Percentiles rank a stretch among this genome's conserved stretches.
These are phyloP conservation scores for Eremobia ochroleuca DNA, from an alignment of 2,888 invertebrate species.

Conservation along the genomic window DNA sequence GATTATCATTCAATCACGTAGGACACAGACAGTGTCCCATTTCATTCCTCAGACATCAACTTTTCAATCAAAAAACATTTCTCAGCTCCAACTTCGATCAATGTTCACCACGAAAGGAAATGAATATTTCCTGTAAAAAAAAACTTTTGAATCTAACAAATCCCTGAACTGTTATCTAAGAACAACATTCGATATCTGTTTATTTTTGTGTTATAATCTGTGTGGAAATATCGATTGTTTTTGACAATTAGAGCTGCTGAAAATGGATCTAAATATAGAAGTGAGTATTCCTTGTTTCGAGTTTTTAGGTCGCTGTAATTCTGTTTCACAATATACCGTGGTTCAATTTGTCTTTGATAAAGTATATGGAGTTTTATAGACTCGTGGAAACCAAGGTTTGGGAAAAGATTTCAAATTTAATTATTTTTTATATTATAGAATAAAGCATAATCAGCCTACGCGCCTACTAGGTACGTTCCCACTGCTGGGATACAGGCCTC, in stretches of 20 bases:
- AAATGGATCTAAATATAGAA: neutral
- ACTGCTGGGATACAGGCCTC: neutral
- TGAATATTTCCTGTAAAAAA: slow-evolving; percentile 26
- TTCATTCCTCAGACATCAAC: slow-evolving; percentile 39
- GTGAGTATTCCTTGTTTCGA: neutral
- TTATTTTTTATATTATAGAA: too few species aligned
- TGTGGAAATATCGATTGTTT: neutral
- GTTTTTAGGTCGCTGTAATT: slow-evolving; percentile 7
- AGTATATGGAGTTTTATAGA: neutral
- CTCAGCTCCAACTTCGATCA: slow-evolving; percentile 38
- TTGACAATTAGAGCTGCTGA: slow-evolving; percentile 14
- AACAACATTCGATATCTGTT: slow-evolving; percentile 39
- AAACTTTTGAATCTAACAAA: slow-evolving; percentile 35
- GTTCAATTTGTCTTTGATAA: neutral
- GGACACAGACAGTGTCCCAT: slow-evolving; percentile 17
- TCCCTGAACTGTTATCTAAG: slow-evolving; percentile 9
- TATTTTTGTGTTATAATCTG: slow-evolving; percentile 14
- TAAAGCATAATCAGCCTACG: neutral
- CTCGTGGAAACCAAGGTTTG: neutral
- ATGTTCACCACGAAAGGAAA: slow-evolving; percentile 47
- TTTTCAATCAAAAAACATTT: slow-evolving; percentile 56
- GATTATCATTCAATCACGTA: slow-evolving; percentile 38
- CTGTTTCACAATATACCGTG: too few species aligned
- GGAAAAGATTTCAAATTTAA: neutral
- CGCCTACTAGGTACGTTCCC: too few species aligned